These are phyloP conservation scores for Semnopithecus entellus DNA, from an alignment of 2,113 vertebrate species.

Conservation along the genomic window DNA sequence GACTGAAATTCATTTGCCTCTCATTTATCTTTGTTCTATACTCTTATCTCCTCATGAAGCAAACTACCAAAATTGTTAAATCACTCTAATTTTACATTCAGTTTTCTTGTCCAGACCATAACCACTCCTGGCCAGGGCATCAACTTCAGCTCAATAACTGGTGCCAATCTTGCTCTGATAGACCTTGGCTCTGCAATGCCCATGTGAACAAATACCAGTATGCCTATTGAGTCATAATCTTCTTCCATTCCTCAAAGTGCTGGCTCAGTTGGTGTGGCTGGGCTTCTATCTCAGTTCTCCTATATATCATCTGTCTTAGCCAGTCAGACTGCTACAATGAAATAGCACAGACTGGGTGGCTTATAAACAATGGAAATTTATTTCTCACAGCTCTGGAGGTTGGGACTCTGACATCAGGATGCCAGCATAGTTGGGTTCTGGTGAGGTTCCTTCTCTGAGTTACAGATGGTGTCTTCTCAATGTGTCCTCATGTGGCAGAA, in stretches of 20 bases:
- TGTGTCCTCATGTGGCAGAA: neutral
- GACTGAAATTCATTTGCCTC: neutral
- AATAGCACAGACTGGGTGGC: neutral
- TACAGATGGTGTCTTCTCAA: neutral
- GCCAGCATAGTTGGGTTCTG: neutral
- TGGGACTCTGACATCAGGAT: neutral
- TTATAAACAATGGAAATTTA: neutral
- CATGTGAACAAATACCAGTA: accelerated
- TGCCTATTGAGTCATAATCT: neutral
- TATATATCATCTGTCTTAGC: neutral
- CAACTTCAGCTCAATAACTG: neutral
- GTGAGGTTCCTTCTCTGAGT: neutral
- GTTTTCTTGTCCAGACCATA: neutral
- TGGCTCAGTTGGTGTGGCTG: neutral
- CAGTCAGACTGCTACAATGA: neutral
- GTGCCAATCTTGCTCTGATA: neutral
- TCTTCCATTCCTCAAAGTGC: neutral
- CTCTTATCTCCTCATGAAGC: neutral
- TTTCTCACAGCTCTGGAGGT: neutral
- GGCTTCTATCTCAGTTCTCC: neutral
- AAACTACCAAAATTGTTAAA: neutral
- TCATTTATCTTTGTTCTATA: neutral
- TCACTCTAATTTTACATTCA: neutral
- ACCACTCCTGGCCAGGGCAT: neutral
- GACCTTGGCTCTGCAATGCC: neutral